phyloP scores from a whole-genome alignment of 2,113 vertebrate genomes.

The Phainopepla nitens region DNA sequence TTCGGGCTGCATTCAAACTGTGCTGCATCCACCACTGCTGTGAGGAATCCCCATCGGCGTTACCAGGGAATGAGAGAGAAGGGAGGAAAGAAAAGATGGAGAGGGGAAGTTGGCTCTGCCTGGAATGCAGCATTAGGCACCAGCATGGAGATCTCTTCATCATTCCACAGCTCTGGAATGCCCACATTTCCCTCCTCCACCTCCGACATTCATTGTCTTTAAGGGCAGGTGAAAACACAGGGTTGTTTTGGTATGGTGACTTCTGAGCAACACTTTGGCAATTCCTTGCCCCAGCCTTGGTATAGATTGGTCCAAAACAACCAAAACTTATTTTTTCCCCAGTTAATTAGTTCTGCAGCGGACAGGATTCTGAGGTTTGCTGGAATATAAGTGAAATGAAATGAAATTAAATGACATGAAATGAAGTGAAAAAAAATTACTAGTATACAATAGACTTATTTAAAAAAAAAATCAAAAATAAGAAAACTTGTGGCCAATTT shows the following conservation, averaged over 20 bases:
- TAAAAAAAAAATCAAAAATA: background rate
- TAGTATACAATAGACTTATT: too few relatives aligned
- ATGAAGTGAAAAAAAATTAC: background rate
- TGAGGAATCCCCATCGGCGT: background rate
- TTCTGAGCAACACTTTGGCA: background rate
- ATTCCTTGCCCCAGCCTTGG: background rate
- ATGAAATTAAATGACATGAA: background rate
- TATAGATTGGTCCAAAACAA: background rate
- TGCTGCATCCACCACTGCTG: too few relatives aligned
- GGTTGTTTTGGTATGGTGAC: background rate
- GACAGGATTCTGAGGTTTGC: background rate
- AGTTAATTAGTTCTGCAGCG: background rate
- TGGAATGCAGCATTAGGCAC: rapidly evolving
- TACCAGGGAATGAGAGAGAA: background rate
- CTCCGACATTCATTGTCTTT: background rate
- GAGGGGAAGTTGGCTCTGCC: background rate
- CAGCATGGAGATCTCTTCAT: background rate
- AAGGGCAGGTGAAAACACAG: background rate
- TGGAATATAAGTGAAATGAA: background rate
- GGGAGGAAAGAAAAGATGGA: background rate
- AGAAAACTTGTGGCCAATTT: background rate
- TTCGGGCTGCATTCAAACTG: background rate
- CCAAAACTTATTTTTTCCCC: background rate
- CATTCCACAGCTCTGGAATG: background rate
- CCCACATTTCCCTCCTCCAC: background rate